phyloP scores from a whole-genome alignment of 2,113 vertebrate genomes.

The Sorex fumeus region DNA sequence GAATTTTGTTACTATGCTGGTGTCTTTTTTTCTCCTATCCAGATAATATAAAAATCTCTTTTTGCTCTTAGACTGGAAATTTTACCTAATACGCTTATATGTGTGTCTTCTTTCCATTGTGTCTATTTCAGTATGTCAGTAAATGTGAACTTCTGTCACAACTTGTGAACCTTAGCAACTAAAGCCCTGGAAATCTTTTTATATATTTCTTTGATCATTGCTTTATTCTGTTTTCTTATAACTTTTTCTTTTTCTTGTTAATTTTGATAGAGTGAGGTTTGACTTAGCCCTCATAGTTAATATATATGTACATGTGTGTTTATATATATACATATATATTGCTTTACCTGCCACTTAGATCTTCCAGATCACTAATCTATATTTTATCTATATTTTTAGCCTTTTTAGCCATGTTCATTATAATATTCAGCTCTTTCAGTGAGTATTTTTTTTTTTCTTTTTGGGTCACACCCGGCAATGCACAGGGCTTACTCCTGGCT shows the following conservation, averaged over 20 bases:
- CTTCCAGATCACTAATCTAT: no score
- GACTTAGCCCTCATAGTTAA: no score
- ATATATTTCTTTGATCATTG: not conserved
- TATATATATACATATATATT: no score
- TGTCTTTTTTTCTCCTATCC: not conserved
- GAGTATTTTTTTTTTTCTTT: not conserved
- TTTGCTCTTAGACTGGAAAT: not conserved
- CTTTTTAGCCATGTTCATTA: not conserved
- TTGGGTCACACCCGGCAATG: no score
- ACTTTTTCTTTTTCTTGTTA: no score
- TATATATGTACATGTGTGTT: no score
- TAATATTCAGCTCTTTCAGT: not conserved
- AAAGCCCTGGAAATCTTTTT: not conserved
- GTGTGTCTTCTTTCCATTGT: not conserved
- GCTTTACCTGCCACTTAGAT: no score
- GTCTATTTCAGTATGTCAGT: not conserved
- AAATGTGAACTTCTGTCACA: not conserved
- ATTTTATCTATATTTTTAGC: no score
- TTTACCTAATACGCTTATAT: not conserved
- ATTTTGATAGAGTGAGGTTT: no score
- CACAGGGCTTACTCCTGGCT: no score
- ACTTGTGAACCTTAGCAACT: not conserved
- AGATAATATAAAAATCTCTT: slow-evolving; percentile 4
- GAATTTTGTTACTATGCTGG: not conserved
- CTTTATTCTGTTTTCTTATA: no score